Evolutionary conservation across 2,113 vertebrate genomes (phyloP).

Genomic region (Chaetodon trifascialis): DNA sequence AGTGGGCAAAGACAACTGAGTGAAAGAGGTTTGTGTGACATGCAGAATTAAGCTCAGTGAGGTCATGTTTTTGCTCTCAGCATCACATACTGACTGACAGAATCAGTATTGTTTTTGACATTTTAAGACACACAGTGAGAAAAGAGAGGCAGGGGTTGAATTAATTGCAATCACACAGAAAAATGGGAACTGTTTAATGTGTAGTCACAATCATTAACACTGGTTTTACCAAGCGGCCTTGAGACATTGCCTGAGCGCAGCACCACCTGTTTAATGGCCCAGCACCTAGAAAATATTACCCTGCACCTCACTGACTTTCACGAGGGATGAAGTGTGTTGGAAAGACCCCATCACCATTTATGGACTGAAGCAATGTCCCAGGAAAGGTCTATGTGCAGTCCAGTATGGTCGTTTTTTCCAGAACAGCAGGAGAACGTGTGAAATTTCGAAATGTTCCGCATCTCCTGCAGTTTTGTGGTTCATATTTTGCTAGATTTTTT

Average conservation of each 20-base stretch:
- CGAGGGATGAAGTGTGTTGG: not conserved
- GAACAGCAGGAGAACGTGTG: slow-evolving; percentile 3
- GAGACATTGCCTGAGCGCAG: not conserved
- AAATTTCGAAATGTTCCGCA: not conserved
- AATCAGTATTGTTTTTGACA: not conserved
- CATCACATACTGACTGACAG: not conserved
- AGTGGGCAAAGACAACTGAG: not conserved
- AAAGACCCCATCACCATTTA: slow-evolving; percentile 1
- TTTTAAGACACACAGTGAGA: not conserved
- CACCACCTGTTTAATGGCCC: not conserved
- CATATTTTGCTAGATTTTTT: not conserved
- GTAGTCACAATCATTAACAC: not conserved
- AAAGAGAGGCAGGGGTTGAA: not conserved
- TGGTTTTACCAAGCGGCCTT: not conserved
- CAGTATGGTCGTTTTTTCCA: not conserved
- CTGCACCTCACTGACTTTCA: not conserved
- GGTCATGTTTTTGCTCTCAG: not conserved
- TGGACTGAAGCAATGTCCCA: not conserved
- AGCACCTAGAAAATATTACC: not conserved
- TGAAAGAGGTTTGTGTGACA: not conserved
- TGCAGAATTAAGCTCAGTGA: not conserved
- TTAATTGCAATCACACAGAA: not conserved
- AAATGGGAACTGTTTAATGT: not conserved
- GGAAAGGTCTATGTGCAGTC: not conserved
- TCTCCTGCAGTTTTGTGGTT: not conserved